phyloP scores from a whole-genome alignment of 2,888 invertebrate genomes.

The Hypomecis atomaria region DNA sequence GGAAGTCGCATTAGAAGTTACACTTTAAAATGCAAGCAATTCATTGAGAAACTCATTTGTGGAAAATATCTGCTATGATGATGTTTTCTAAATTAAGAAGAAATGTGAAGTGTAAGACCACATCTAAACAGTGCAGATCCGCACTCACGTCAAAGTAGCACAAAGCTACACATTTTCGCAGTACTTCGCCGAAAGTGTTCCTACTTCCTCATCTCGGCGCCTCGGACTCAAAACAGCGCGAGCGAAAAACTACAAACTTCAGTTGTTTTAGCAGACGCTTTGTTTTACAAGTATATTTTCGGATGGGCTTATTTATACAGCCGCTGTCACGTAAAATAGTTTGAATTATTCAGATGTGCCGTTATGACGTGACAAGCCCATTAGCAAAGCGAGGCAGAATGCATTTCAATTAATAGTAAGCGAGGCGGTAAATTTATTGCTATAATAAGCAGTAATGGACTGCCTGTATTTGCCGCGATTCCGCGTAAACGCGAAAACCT shows the following conservation, averaged over 20 bases:
- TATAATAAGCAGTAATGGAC: conserved; percentile 50
- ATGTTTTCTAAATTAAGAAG: too few species aligned
- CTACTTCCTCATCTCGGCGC: background rate
- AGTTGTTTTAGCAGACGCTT: conserved; percentile 45
- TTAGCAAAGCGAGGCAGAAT: conserved; percentile 58
- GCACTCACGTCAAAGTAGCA: conserved; percentile 16
- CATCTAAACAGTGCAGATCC: background rate
- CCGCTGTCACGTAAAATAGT: conserved; percentile 37
- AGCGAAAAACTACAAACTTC: conserved; percentile 43
- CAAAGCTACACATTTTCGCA: conserved; percentile 17
- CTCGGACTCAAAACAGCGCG: conserved; percentile 46
- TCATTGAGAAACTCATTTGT: too few species aligned
- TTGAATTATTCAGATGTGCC: conserved; percentile 44
- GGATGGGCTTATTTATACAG: conserved; percentile 40
- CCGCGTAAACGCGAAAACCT: conserved; percentile 17
- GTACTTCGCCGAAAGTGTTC: conserved; percentile 28
- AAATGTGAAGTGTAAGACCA: background rate
- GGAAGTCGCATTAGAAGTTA: too few species aligned
- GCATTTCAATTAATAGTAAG: conserved; percentile 65
- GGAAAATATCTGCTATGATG: too few species aligned
- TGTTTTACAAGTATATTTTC: conserved; percentile 48
- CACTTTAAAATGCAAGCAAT: too few species aligned
- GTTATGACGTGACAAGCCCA: conserved; percentile 54
- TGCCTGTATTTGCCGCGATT: conserved; percentile 24
- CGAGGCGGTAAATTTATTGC: conserved; percentile 49